These are phyloP conservation scores for Eunapius fragilis DNA, from an alignment of 37 sponge, comb jelly and placozoan genomes.

Conservation along the genomic window DNA sequence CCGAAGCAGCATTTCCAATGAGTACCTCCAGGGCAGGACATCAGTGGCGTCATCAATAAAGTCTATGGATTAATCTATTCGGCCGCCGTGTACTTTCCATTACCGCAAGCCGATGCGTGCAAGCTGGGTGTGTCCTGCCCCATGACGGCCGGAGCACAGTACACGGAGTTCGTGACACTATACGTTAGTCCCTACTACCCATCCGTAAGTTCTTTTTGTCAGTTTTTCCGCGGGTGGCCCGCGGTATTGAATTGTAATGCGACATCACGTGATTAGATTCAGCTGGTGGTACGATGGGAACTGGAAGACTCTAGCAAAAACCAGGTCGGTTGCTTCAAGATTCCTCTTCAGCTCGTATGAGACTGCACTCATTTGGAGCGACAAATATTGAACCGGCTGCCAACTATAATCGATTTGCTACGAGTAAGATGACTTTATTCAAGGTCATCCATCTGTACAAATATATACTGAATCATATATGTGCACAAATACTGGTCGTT, in stretches of 20 bases:
- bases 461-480: no score
- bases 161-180: constrained; percentile 6
- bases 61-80: constrained; percentile 24
- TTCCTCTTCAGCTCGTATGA: constrained; percentile 8
- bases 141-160: neutral
- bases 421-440: no score
- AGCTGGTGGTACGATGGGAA: constrained; percentile 3
- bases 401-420: no score
- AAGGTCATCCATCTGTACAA: no score
- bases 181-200: constrained; percentile 8
- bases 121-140: constrained; percentile 30
- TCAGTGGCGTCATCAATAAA: neutral
- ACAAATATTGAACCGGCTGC: neutral
- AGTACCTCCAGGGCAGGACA: constrained; percentile 1
- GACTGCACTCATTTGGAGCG: neutral
- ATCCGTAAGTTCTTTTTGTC: constrained; percentile 4
- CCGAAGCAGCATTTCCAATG: no score
- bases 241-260: no score
- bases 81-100: constrained; percentile 3
- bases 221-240: no score
- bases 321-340: constrained; percentile 27
- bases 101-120: constrained; percentile 15
- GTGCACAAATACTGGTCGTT: no score
- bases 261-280: constrained; percentile 4
- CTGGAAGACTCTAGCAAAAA: constrained; percentile 1